Percentiles rank a stretch among this genome's conserved stretches.
Evolutionary conservation across 2,797 vertebrate species (phyloP).

Genomic region (Sebastiscus albofasciatus): DNA sequence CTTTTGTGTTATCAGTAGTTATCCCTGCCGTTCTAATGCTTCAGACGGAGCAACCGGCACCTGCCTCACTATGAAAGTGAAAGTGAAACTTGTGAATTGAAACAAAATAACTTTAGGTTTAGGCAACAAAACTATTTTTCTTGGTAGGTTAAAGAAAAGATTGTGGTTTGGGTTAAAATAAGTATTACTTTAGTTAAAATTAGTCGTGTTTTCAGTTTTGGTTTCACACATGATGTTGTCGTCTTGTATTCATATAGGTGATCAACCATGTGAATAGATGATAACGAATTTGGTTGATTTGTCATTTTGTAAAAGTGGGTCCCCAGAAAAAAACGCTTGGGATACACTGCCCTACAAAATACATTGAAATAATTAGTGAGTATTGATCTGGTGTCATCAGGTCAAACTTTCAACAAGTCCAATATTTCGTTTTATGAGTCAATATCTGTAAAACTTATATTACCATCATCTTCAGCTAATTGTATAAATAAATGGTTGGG

Average conservation of each 20-base stretch:
- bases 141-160: background rate
- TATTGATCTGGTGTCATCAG: background rate
- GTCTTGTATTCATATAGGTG: background rate
- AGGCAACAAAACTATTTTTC: no score
- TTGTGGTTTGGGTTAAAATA: background rate
- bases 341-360: background rate
- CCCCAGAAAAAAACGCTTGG: background rate
- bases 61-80: no score
- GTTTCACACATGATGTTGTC: background rate
- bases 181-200: background rate
- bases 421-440: background rate
- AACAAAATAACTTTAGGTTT: no score
- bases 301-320: no score
- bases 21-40: no score
- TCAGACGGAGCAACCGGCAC: no score
- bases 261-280: background rate
- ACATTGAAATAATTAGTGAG: background rate
- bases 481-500: background rate
- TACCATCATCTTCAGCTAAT: no score
- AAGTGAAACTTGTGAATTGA: no score
- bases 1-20: no score
- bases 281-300: background rate
- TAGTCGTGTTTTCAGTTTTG: no score
- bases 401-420: background rate
- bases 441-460: background rate